Base-by-base conservation (phyloP, 2,797 vertebrate species). In the Urosaurus nigricauda region DNA sequence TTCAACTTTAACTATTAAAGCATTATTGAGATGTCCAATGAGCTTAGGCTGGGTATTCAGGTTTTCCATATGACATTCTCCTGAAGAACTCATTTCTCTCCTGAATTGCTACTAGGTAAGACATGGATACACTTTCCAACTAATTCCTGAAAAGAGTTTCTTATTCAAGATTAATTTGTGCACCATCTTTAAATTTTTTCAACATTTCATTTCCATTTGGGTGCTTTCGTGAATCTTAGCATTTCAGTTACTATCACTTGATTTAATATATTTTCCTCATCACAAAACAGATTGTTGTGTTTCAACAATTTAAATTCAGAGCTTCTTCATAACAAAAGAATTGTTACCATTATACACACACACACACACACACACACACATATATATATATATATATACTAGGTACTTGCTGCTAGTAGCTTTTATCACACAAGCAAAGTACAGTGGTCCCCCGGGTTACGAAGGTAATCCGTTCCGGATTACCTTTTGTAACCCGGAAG, bases 131-230 rank as follows among this genome's bases (percentile, higher is more conserved):
- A 73, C 6, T 78, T 58, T 3, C 90, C 53, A 21, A 92, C 58
- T 77, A 79, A 6, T 87, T n/a, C 70, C 84, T 7, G 63, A 85
- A 29, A 17, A 70, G 8, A 26, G 85, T 35, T 68, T 68, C 75
- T 88, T 29, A 70, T 9, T 21, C 53, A 83, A 71, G 58, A 90
- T 56, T 26, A 56, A n/a, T 58, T 88, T 89, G 70, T 60, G 4
- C 11, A 79, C 11, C 2, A 78, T 2, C 11, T 0, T 16, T 43
- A 83, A 47, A 56, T 79, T 86, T 60, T 71, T 75, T 53, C 56
- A 63, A 68, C 75, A 73, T 43, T 78, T 13, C 2, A 56, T 74
- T 56, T 78, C 74, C 12, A 58, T 16, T 12, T 43, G 78, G 75
- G 4, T 56, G 6, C 32, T 78, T 17, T 70, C 40, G 40, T 4